Evolutionary conservation across 1,140 invertebrate genomes (phyloP).

Genomic region (Sarcophaga peregrina): DNA sequence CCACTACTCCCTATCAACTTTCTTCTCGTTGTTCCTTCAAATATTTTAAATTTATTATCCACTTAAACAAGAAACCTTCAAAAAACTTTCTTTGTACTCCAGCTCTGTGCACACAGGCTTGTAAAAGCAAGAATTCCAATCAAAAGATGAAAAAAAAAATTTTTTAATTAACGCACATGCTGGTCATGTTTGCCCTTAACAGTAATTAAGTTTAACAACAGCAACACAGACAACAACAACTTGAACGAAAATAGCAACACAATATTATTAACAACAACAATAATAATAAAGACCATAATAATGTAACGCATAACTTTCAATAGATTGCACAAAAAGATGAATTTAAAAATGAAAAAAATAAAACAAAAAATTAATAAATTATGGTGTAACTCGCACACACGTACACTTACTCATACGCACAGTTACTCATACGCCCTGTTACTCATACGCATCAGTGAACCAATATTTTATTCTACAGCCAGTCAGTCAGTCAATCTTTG

Average conservation of each 20-base stretch:
- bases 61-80: too few relatives aligned
- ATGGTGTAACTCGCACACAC: too few relatives aligned
- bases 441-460: background rate
- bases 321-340: conserved; percentile 2
- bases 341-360: background rate
- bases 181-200: conserved; percentile 2
- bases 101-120: too few relatives aligned
- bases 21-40: too few relatives aligned
- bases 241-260: too few relatives aligned
- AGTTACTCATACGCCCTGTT: too few relatives aligned
- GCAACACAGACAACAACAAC: background rate
- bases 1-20: too few relatives aligned
- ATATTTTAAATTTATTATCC: too few relatives aligned
- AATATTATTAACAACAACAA: background rate
- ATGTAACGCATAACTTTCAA: background rate
- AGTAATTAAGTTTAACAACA: conserved; percentile 23
- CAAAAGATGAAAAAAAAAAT: too few relatives aligned
- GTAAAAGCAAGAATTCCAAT: too few relatives aligned
- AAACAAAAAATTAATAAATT: too few relatives aligned
- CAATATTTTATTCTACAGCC: background rate
- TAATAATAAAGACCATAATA: conserved; percentile 1
- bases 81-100: too few relatives aligned
- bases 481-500: background rate
- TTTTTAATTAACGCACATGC: background rate
- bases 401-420: background rate